Evolutionary conservation across 2,113 vertebrate species (phyloP).

Genomic region (Corythoichthys haematopterus): DNA sequence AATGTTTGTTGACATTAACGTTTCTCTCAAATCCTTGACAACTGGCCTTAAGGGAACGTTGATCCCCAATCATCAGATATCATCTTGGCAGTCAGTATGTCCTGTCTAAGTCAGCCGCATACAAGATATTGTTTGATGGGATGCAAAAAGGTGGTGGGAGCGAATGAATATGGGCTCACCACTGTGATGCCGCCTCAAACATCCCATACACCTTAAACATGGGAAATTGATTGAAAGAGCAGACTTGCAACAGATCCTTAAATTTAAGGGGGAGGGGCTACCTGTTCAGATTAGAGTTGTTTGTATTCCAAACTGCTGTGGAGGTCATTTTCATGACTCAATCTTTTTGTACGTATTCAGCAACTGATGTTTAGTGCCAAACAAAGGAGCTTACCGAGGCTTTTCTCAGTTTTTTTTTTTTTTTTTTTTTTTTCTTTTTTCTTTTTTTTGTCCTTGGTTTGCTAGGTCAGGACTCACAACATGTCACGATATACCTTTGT

Average conservation of each 20-base stretch:
- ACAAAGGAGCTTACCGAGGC: slow-evolving; percentile 32
- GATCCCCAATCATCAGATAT: slow-evolving; percentile 53
- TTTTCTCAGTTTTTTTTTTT: slow-evolving; percentile 1
- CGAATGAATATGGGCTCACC: slow-evolving; percentile 26
- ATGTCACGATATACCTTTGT: background rate
- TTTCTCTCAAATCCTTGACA: slow-evolving; percentile 43
- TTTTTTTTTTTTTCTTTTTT: background rate
- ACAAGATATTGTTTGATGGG: slow-evolving; percentile 32
- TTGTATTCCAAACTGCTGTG: slow-evolving; percentile 35
- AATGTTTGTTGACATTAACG: slow-evolving; percentile 44
- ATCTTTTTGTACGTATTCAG: slow-evolving; percentile 26
- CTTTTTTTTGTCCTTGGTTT: background rate
- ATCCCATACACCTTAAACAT: slow-evolving; percentile 44
- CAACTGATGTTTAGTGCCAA: slow-evolving; percentile 42
- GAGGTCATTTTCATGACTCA: slow-evolving; percentile 33
- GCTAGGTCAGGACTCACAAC: background rate
- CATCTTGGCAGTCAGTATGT: slow-evolving; percentile 43
- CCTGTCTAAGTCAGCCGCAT: slow-evolving; percentile 26
- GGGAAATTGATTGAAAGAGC: slow-evolving; percentile 19
- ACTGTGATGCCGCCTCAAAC: slow-evolving; percentile 40
- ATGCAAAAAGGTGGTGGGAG: slow-evolving; percentile 18
- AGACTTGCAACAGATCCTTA: slow-evolving; percentile 18
- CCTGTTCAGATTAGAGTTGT: slow-evolving; percentile 22
- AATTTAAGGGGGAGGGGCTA: slow-evolving; percentile 16
- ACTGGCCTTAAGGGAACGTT: slow-evolving; percentile 34